Base-by-base conservation (phyloP, 2,113 vertebrate genomes). In the Gasterosteus nipponicus region DNA sequence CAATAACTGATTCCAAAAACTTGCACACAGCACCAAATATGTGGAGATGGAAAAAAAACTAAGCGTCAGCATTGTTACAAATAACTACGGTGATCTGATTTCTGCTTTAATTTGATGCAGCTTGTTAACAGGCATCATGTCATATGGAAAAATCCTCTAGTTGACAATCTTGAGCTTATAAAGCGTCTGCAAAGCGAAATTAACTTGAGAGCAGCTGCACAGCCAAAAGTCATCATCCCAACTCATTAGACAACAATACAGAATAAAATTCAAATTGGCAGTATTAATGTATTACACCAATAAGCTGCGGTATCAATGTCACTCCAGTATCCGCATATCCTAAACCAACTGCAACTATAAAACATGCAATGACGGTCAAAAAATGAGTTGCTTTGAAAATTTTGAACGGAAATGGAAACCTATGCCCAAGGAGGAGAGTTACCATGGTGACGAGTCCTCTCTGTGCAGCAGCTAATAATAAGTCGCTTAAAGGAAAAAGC, bases 221-320 rank as follows among this genome's bases (percentile, higher is more conserved):
- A 60, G 65, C 62, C 80, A 75, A 47, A 38, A 75, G 69, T 80
- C 62, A 75, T 84, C 75, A 86, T 75, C 59, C 78, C 59, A 76
- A 78, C 33, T 83, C 49, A 74, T 85, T 76, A 85, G 60, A 78
- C 77, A 79, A 56, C 73, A 16, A 60, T 68, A 63, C 42, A 9
- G 56, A 74, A 51, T 69, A 84, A 81, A 73, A 70, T 76, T 76
- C 56, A 65, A 7, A 26, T 38, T 35, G 31, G 67, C 54, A 66
- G 47, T 66, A 38, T 78, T 66, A 19, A 64, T 75, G 14, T 60
- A 69, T 78, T 44, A 69, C 66, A 72, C 67, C 64, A 62, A 82
- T 71, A 70, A 68, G 56, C 35, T 54, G 31, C 18, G n/a, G 15
- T 58, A 69, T 59, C 31, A 67, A 2, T 63, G 75, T 57, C 67